These are phyloP conservation scores for Girardinichthys multiradiatus DNA, from an alignment of 2,113 vertebrate species.

Conservation along the genomic window DNA sequence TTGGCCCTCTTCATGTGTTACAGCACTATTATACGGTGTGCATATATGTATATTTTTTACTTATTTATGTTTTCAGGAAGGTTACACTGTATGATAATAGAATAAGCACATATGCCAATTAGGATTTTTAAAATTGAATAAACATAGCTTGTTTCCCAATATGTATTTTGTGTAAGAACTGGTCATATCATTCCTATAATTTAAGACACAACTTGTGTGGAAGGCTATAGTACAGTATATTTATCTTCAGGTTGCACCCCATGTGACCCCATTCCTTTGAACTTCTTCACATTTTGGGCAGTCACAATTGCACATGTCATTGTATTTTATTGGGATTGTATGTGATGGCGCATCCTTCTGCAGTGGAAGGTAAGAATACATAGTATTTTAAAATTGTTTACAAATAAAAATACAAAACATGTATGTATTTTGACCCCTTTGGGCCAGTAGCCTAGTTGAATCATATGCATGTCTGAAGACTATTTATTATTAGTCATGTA, in stretches of 20 bases:
- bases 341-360: neutral
- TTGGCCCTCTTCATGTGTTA: slow-evolving; percentile 53
- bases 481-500: neutral
- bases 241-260: too few species aligned
- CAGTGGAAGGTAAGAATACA: neutral
- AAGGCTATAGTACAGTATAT: too few species aligned
- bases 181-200: neutral
- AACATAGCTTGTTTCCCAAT: too few species aligned
- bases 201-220: neutral
- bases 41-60: slow-evolving; percentile 41
- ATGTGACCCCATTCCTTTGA: too few species aligned
- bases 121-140: neutral
- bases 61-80: neutral
- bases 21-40: slow-evolving; percentile 37
- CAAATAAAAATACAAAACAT: neutral
- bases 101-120: neutral
- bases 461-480: neutral
- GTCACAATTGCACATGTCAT: neutral
- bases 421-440: too few species aligned
- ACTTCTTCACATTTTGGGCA: neutral
- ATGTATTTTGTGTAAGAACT: too few species aligned
- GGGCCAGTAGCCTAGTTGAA: neutral
- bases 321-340: neutral
- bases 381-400: neutral
- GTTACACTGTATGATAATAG: neutral